A percentile compares a stretch with the other conserved stretches of the same genome.
Conservation (phyloP, 1,140 invertebrate genomes). For the Drosophila pseudoobscura region DNA sequence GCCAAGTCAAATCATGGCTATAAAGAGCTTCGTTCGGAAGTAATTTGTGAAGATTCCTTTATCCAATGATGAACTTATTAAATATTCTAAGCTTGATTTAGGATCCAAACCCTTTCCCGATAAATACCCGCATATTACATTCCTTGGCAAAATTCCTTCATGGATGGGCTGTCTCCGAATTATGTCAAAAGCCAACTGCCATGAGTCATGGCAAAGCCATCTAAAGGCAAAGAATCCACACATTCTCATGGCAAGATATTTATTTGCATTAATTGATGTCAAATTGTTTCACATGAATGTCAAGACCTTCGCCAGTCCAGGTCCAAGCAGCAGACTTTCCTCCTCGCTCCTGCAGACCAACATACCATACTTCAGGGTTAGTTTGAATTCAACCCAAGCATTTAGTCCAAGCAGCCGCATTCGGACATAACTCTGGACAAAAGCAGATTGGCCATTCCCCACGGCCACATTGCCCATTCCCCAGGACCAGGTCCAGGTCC, state of each 20-base stretch:
- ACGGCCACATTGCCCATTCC: no score
- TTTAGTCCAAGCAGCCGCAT: conserved; percentile 27
- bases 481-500: no score
- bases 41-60: no score
- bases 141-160: conserved; percentile 32
- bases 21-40: no score
- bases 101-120: conserved; percentile 11
- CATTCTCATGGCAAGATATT: conserved; percentile 47
- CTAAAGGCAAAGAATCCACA: conserved; percentile 26
- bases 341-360: no score
- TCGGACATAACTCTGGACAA: conserved; percentile 34
- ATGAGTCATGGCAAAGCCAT: neutral
- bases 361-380: conserved; percentile 9
- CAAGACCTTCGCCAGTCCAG: conserved; percentile 14
- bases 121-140: conserved; percentile 37
- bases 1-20: no score
- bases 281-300: conserved; percentile 52
- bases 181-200: conserved; percentile 26
- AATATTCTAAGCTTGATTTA: neutral
- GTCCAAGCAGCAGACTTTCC: neutral
- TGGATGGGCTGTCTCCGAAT: conserved; percentile 16
- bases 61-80: no score
- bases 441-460: conserved; percentile 14
- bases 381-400: conserved; percentile 19
- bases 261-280: conserved; percentile 60